phyloP scores from a whole-genome alignment of 2,113 vertebrate genomes.

The Brevimyrus niger region DNA sequence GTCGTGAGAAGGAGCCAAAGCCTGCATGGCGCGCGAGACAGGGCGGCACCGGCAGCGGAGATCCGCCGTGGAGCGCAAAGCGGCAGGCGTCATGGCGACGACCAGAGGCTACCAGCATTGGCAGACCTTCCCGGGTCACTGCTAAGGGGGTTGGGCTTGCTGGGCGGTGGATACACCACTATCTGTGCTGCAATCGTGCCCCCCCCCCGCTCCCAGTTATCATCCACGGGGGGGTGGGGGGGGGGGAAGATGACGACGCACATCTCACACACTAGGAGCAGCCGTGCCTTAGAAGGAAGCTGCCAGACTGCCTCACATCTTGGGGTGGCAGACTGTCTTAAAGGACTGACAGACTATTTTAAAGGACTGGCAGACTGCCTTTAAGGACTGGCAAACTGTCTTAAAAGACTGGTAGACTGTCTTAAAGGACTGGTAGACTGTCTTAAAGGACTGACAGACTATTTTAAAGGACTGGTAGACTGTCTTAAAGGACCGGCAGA shows the following conservation, averaged over 20 bases:
- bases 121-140: slow-evolving; percentile 25
- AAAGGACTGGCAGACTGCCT: not conserved
- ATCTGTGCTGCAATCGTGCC: slow-evolving; percentile 50
- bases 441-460: not conserved
- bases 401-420: not conserved
- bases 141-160: not conserved
- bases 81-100: slow-evolving; percentile 27
- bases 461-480: not conserved
- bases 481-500: not conserved
- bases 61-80: slow-evolving; percentile 42
- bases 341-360: not conserved
- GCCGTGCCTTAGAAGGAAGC: slow-evolving; percentile 29
- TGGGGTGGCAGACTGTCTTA: slow-evolving; percentile 11
- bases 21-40: slow-evolving; percentile 48
- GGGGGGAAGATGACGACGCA: not conserved
- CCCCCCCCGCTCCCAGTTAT: slow-evolving; percentile 32
- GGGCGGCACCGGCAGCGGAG: slow-evolving; percentile 51
- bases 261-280: not conserved
- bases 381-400: not conserved
- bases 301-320: not conserved
- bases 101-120: slow-evolving; percentile 55
- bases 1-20: slow-evolving; percentile 21
- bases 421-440: not conserved
- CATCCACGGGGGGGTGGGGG: no score
- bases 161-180: slow-evolving; percentile 47